Percentiles rank a stretch among this genome's conserved stretches.
Evolutionary conservation across 2,113 vertebrate species (phyloP).

Genomic region (Brachyistius frenatus): DNA sequence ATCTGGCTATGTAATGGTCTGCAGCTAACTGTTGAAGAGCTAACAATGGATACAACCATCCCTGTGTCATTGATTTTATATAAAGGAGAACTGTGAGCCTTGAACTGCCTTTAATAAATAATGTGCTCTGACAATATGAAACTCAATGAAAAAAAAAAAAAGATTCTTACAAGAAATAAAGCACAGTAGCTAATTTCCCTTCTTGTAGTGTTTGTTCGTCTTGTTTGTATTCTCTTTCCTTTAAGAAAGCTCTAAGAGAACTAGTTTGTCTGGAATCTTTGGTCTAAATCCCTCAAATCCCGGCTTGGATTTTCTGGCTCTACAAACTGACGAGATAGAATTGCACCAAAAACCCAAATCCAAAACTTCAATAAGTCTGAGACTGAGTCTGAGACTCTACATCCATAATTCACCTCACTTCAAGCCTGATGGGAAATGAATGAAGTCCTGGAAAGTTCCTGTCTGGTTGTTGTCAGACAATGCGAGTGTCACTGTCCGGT

Average conservation of each 20-base stretch:
- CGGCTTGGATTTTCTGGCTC: constrained; percentile 38
- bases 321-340: constrained; percentile 35
- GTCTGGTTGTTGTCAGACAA: constrained; percentile 43
- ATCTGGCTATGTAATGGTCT: not conserved
- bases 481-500: constrained; percentile 5
- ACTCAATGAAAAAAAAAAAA: not conserved
- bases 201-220: not conserved
- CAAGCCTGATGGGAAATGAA: constrained; percentile 30
- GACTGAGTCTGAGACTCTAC: constrained; percentile 30
- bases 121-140: not conserved
- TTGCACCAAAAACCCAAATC: constrained; percentile 40
- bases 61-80: not conserved
- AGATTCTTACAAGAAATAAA: not conserved
- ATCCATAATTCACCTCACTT: constrained; percentile 37
- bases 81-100: not conserved
- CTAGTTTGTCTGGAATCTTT: constrained; percentile 22
- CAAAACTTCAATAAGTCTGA: constrained; percentile 46
- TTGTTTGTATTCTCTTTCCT: constrained; percentile 1
- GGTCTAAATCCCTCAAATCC: constrained; percentile 35
- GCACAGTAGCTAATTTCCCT: not conserved
- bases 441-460: constrained; percentile 26
- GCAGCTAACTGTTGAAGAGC: no score
- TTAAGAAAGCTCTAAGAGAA: constrained; percentile 8
- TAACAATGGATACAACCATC: not conserved
- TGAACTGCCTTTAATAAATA: not conserved